Percentiles rank a stretch among this genome's conserved stretches.
Conservation (phyloP, 1,140 invertebrate species). For the Nasonia vitripennis region DNA sequence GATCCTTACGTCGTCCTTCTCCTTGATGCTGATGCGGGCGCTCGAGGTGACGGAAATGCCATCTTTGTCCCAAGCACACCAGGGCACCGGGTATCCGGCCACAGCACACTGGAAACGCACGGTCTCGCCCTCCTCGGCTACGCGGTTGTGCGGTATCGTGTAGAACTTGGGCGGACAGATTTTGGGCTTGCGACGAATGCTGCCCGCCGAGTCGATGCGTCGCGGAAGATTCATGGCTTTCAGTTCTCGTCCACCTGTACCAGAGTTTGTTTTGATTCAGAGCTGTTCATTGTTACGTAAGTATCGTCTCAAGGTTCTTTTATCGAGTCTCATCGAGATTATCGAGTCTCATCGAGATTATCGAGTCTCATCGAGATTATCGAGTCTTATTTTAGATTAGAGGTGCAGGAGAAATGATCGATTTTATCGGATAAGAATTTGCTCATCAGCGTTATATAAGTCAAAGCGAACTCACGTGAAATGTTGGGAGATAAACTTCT, state of each 20-base stretch:
- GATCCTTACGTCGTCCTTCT: constrained; percentile 84
- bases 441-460: too few relatives aligned
- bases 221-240: constrained; percentile 59
- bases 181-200: constrained; percentile 61
- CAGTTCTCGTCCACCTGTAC: constrained; percentile 65
- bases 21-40: constrained; percentile 81
- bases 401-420: not conserved
- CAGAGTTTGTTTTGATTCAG: not conserved
- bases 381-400: not conserved
- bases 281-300: too few relatives aligned
- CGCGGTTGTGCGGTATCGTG: constrained; percentile 89
- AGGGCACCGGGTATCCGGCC: constrained; percentile 84
- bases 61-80: constrained; percentile 89
- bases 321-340: not conserved
- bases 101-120: constrained; percentile 88
- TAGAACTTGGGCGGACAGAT: constrained; percentile 87
- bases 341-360: too few relatives aligned
- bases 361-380: too few relatives aligned
- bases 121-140: constrained; percentile 88
- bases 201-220: constrained; percentile 53
- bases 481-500: constrained; percentile 79
- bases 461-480: constrained; percentile 56
- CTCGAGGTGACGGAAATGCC: constrained; percentile 79
- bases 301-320: not conserved
- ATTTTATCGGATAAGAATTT: too few relatives aligned